phyloP scores from a whole-genome alignment of 2,113 vertebrate genomes.

The Okapia johnstoni region DNA sequence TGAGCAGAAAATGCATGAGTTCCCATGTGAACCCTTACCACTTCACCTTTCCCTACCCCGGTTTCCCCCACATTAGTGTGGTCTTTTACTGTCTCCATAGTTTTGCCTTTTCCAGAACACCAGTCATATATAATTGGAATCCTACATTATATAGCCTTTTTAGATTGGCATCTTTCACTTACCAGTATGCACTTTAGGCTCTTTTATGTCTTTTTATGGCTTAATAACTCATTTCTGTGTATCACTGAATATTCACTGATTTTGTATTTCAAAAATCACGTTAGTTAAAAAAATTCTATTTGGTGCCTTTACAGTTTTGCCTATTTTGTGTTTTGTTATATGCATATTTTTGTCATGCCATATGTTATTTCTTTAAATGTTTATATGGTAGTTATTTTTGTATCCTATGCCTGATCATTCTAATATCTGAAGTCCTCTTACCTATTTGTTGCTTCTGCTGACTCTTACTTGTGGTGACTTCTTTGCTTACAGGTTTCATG shows the following conservation, averaged over 20 bases:
- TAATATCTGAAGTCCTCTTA: neutral
- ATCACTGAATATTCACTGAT: neutral
- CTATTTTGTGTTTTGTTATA: neutral
- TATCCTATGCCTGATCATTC: neutral
- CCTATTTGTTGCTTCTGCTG: neutral
- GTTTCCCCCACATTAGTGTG: neutral
- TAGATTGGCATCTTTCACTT: neutral
- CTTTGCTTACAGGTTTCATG: neutral
- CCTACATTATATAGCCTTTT: neutral
- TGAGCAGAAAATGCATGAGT: neutral
- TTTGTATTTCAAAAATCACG: neutral
- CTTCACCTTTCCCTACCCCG: no score
- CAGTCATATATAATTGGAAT: neutral
- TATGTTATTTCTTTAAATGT: neutral
- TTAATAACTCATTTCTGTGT: neutral
- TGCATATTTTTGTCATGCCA: neutral
- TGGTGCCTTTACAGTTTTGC: neutral
- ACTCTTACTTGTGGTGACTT: neutral
- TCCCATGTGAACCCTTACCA: neutral
- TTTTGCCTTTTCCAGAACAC: slow-evolving; percentile 16
- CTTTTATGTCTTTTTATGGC: neutral
- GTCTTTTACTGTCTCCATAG: neutral
- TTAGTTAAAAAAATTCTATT: neutral
- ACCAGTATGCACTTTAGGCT: neutral
- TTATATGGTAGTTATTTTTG: neutral